A percentile compares a stretch with the other conserved stretches of the same genome.
These are phyloP conservation scores for Galaxea fascicularis DNA, from an alignment of 92 coral and sea anemone species.

Conservation along the genomic window DNA sequence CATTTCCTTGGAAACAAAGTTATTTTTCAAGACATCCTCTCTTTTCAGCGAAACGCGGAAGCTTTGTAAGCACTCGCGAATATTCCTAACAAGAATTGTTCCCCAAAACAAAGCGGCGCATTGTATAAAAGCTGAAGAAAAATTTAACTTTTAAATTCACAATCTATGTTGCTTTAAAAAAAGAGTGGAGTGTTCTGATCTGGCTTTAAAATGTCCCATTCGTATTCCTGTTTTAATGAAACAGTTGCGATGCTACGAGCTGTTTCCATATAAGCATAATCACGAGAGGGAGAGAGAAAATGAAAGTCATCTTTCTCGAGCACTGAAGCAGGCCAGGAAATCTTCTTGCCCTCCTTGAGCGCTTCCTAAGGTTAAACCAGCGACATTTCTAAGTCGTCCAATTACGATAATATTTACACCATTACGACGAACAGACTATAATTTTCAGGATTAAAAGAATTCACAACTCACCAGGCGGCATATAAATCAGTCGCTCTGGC, in stretches of 20 bases:
- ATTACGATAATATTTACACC: constrained; percentile 22
- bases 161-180: constrained; percentile 9
- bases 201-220: neutral
- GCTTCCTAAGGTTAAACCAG: neutral
- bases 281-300: neutral
- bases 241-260: constrained; percentile 14
- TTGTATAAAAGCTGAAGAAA: neutral
- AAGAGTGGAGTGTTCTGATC: constrained; percentile 9
- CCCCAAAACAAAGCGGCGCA: no score
- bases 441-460: constrained; percentile 23
- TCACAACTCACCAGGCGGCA: constrained; percentile 23
- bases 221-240: neutral
- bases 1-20: constrained; percentile 14
- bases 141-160: neutral
- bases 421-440: constrained; percentile 41
- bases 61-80: neutral
- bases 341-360: neutral
- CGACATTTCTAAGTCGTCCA: constrained; percentile 11
- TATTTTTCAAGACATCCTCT: neutral
- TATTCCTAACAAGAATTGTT: neutral
- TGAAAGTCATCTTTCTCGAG: neutral
- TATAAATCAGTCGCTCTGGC: constrained; percentile 24
- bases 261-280: neutral
- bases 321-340: neutral
- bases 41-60: no score